phyloP scores from a whole-genome alignment of 1,140 invertebrate species.

The Drosophila asahinai region DNA sequence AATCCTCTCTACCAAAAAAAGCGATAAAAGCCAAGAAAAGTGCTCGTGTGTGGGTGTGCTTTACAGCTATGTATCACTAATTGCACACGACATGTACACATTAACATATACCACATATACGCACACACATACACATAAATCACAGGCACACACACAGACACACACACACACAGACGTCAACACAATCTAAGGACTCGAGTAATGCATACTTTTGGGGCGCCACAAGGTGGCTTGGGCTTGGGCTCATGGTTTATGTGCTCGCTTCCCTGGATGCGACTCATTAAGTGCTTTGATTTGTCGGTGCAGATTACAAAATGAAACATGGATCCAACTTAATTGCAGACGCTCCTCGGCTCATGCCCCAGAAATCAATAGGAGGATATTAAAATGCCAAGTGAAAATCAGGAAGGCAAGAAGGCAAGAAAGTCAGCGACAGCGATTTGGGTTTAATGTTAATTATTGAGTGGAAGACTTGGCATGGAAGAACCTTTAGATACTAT shows the following conservation, averaged over 20 bases:
- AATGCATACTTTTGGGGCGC: slow-evolving; percentile 31
- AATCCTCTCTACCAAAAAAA: slow-evolving; percentile 15
- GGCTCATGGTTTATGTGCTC: slow-evolving; percentile 11
- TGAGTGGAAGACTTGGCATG: background rate
- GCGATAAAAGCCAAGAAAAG: slow-evolving; percentile 50
- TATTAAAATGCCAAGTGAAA: slow-evolving; percentile 9
- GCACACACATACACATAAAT: slow-evolving; percentile 35
- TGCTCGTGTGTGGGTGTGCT: slow-evolving; percentile 25
- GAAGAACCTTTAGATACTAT: too few relatives aligned
- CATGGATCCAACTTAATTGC: slow-evolving; percentile 55
- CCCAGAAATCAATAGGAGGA: slow-evolving; percentile 11
- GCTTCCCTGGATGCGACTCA: slow-evolving; percentile 24
- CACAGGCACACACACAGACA: slow-evolving; percentile 20
- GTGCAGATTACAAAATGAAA: slow-evolving; percentile 56
- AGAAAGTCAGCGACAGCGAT: background rate
- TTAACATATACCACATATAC: slow-evolving; percentile 54
- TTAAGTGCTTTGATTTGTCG: slow-evolving; percentile 47
- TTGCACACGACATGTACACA: slow-evolving; percentile 63
- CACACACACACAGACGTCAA: slow-evolving; percentile 12
- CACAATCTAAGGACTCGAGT: slow-evolving; percentile 6
- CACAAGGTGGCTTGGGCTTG: slow-evolving; percentile 23
- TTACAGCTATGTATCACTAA: slow-evolving; percentile 65
- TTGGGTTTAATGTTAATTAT: background rate
- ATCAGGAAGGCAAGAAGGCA: background rate
- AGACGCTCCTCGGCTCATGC: background rate